Percentiles rank a stretch among this genome's conserved stretches.
Evolutionary conservation across 2,888 invertebrate species (phyloP).

Genomic region (Blomia tropicalis): DNA sequence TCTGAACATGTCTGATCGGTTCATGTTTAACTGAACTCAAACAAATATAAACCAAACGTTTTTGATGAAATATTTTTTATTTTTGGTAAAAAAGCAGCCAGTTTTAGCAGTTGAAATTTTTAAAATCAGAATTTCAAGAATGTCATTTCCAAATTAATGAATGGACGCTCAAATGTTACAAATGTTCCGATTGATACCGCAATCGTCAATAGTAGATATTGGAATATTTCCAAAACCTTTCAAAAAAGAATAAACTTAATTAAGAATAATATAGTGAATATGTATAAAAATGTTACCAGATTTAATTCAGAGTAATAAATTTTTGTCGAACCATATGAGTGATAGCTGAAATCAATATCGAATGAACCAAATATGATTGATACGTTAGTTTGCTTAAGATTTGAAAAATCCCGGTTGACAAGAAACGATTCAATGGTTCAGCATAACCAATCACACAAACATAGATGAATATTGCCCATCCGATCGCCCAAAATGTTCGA

Average conservation of each 20-base stretch:
- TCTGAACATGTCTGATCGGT: no score
- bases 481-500: constrained; percentile 34
- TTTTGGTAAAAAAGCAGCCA: no score
- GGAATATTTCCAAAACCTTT: not conserved
- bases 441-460: constrained; percentile 35
- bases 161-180: constrained; percentile 8
- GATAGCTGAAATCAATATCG: constrained; percentile 33
- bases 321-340: constrained; percentile 25
- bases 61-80: no score
- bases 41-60: no score
- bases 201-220: not conserved
- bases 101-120: no score
- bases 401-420: constrained; percentile 32
- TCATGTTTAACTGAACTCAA: no score
- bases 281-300: constrained; percentile 24
- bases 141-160: not conserved
- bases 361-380: constrained; percentile 35
- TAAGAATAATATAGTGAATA: no score
- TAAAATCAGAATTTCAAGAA: not conserved
- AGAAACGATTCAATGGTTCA: constrained; percentile 32
- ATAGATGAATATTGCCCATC: constrained; percentile 34
- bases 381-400: constrained; percentile 34
- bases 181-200: not conserved
- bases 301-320: constrained; percentile 27
- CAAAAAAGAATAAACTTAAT: not conserved